Base-by-base conservation (phyloP, 2,888 invertebrate genomes). In the Bellardia pandia region DNA sequence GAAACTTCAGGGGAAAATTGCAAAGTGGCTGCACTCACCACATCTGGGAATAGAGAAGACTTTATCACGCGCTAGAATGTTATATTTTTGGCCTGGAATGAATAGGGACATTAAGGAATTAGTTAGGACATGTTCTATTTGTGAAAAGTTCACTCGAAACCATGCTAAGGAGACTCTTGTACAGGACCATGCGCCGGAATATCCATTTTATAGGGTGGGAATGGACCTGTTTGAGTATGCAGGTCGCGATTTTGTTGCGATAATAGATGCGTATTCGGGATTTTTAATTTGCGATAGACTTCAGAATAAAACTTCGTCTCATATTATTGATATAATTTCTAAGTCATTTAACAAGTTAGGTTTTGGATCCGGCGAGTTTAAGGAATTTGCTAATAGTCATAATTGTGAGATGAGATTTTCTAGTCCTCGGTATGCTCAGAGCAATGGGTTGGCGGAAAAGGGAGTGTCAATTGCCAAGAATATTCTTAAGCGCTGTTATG, bases 331-430 rank as follows among this genome's bases (percentile, higher is more conserved):
- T 3, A 1, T 0, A 11, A 40, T 86, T 3, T 4, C 5, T 14
- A 5, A 40, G 16, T 2, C 75, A 30, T 86, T 84, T 48, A 5
- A 62, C 30, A 62, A 64, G 42, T 0, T 74, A 2, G 84, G 80
- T 2, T 80, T 80, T 64, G 30, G 42, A 0, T 72, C 64, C 0
- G n/a, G 14, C 6, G 58, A 58, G 33, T 81, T 66, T 53, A 33
- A 23, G 13, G 7, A 4, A 4, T 76, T 42, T 45, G 37, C 60
- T 45, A 13, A 40, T n/a, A 53, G 30, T 3, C 30, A 53, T 37
- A 71, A 79, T 56, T 42, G 51, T 64, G 9, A 90, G 89, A 8
- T 85, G 89, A 74, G 78, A 88, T 40, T 88, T 82, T 86, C 83
- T 84, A 71, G 83, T 83, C 76, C 71, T 0, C n/a, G 82, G 1